Evolutionary conservation across 2,888 invertebrate genomes (phyloP), one percentile per base, ranked within the genome.

Genomic region (Ophion ellenae): DNA sequence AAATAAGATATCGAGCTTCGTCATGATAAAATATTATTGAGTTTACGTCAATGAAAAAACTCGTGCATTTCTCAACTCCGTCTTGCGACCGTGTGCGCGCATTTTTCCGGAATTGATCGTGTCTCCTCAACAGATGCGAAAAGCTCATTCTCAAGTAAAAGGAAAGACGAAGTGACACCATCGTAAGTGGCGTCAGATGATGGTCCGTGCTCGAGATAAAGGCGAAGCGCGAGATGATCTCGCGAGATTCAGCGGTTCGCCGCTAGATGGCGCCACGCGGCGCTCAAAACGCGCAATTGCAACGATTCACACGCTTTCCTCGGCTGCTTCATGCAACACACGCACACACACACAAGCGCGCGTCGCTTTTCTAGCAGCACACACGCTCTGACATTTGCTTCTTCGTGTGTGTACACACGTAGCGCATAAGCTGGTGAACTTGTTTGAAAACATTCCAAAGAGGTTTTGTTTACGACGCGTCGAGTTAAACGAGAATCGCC

Each of bases 371-470:
- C 14, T 10, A 40, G 40, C 40, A 6, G 40, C 40, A 40, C 47
- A 28, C 47, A 45, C 24, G 6, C 47, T 70, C 28, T 84, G 81
- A 77, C 81, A 67, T 81, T 67, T 81, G 71, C 36, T 84, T 73
- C 32, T n/a, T 24, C n/a, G 24, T 75, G 75, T 75, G 45, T 47
- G 28, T 28, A 36, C 24, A 36, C 45, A 64, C 64, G 66, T 59
- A 45, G 20, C 61, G 53, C 69, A 70, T 71, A 69, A 63, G 40
- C 80, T 47, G 76, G 61, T 59, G 80, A 69, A 69, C 24, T 47
- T 70, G 36, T 17, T 75, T 74, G 64, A 76, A 71, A 79, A 82
- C 70, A 80, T 76, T 76, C 66, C 64, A 71, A 59, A 75, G 74
- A 66, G 66, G 32, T 76, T 66, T 76, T 76, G 66, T 76, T 76